Percentiles rank a stretch among this genome's conserved stretches.
These are phyloP conservation scores for Palythoa caribaeorum DNA, from an alignment of 92 coral and sea anemone species.

Conservation along the genomic window DNA sequence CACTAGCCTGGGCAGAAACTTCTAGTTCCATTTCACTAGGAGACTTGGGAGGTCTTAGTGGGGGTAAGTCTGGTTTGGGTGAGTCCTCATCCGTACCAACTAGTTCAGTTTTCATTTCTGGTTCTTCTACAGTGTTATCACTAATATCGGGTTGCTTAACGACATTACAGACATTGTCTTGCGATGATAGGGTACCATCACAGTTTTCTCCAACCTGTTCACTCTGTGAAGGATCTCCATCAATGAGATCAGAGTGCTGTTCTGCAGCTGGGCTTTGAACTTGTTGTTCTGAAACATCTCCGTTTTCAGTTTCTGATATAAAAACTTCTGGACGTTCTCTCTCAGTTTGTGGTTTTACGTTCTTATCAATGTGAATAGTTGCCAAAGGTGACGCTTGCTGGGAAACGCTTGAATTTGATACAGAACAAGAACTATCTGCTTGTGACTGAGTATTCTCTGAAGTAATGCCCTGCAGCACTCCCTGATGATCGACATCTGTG, in stretches of 20 bases:
- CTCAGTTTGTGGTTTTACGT: background rate
- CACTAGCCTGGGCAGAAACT: slow-evolving; percentile 77
- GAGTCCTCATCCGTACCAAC: slow-evolving; percentile 30
- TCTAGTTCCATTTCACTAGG: slow-evolving; percentile 77
- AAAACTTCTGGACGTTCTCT: slow-evolving; percentile 11
- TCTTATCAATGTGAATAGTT: background rate
- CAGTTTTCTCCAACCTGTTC: slow-evolving; percentile 24
- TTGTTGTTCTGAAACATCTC: slow-evolving; percentile 1
- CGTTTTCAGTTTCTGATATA: background rate
- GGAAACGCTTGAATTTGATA: background rate
- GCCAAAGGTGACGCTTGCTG: slow-evolving; percentile 34
- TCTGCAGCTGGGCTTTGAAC: background rate
- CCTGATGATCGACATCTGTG: background rate
- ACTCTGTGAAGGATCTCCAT: slow-evolving; percentile 25
- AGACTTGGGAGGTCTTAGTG: slow-evolving; percentile 57
- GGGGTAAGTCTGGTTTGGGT: slow-evolving; percentile 21
- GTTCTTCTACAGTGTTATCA: background rate
- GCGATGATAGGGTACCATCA: slow-evolving; percentile 8
- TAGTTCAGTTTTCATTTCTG: slow-evolving; percentile 18
- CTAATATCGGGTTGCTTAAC: background rate
- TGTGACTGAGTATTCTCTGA: slow-evolving; percentile 42
- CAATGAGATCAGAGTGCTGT: slow-evolving; percentile 6
- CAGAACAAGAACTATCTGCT: slow-evolving; percentile 25
- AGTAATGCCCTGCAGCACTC: slow-evolving; percentile 22
- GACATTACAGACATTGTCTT: background rate